A percentile compares a stretch with the other conserved stretches of the same genome.
phyloP scores from a whole-genome alignment of 2,113 vertebrate genomes.

The Chamaetylas fuelleborni region DNA sequence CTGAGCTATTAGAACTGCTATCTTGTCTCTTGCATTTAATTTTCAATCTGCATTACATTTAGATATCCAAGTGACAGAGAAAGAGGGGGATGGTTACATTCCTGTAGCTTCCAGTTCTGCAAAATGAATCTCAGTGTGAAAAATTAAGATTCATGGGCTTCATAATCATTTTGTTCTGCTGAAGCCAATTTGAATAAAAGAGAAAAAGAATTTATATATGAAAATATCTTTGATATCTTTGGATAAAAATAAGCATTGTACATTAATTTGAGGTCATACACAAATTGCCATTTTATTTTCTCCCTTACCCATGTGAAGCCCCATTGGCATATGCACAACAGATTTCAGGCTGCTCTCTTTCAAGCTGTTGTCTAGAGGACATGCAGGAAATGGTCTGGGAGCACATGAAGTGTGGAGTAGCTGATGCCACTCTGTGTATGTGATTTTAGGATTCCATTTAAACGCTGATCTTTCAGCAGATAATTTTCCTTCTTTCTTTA shows the following conservation, averaged over 20 bases:
- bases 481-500: neutral
- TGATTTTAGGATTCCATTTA: neutral
- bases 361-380: neutral
- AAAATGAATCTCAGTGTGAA: conserved; percentile 76
- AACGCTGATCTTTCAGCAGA: neutral
- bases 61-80: conserved; percentile 67
- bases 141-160: conserved; percentile 82
- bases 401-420: neutral
- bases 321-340: neutral
- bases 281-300: neutral
- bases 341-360: neutral
- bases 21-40: conserved; percentile 75
- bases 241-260: conserved; percentile 35
- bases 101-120: conserved; percentile 64
- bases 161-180: conserved; percentile 73
- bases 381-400: neutral
- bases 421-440: neutral
- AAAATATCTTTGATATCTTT: conserved; percentile 41
- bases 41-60: conserved; percentile 73
- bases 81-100: conserved; percentile 56
- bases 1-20: conserved; percentile 68
- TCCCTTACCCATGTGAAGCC: neutral
- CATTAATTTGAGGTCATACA: neutral
- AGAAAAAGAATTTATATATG: neutral
- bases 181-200: conserved; percentile 69